Conservation (phyloP, 2,113 vertebrate species). For the Pluvialis apricaria region DNA sequence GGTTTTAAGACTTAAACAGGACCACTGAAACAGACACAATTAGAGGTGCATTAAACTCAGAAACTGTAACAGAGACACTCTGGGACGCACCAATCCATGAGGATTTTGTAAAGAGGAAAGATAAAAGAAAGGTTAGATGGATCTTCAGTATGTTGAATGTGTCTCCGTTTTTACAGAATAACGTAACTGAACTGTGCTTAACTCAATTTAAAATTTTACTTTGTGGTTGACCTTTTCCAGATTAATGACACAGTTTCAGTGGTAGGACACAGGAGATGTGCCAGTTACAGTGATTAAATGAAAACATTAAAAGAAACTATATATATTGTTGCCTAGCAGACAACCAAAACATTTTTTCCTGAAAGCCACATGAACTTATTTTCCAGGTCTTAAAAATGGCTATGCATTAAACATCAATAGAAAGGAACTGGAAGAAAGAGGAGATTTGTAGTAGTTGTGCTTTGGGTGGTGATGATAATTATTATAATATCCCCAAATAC, state of each 20-base stretch:
- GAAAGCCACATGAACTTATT: not conserved
- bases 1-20: not conserved
- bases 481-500: not conserved
- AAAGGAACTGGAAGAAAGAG: not conserved
- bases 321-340: constrained; percentile 7
- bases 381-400: not conserved
- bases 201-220: not conserved
- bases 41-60: not conserved
- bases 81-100: not conserved
- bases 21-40: not conserved
- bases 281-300: not conserved
- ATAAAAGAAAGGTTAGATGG: not conserved
- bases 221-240: constrained; percentile 28
- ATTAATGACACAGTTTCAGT: constrained; percentile 8
- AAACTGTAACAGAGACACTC: not conserved
- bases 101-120: not conserved
- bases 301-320: not conserved
- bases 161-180: not conserved
- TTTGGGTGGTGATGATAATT: not conserved
- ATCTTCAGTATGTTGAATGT: not conserved
- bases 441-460: not conserved
- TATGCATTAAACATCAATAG: not conserved
- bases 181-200: not conserved
- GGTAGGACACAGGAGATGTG: not conserved
- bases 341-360: not conserved